phyloP scores from a whole-genome alignment of 1,140 invertebrate species.

The Helicorthomorpha holstii region DNA sequence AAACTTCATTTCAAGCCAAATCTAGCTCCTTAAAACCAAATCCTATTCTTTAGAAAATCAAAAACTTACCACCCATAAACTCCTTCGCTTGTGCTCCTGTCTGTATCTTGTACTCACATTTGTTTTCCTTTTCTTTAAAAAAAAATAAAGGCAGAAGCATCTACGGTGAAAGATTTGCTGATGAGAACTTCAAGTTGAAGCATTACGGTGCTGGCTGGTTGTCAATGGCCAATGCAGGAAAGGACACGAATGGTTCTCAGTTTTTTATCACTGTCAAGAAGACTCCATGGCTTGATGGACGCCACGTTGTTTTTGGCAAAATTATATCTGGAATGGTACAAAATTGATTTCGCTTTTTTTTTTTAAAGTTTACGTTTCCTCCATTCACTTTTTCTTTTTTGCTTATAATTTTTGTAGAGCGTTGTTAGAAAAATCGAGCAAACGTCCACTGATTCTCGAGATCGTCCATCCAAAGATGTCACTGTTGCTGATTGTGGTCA shows the following conservation, averaged over 20 bases:
- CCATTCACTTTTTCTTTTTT: too few relatives aligned
- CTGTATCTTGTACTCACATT: too few relatives aligned
- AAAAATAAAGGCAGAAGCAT: slow-evolving; percentile 72
- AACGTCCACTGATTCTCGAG: slow-evolving; percentile 51
- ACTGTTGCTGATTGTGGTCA: slow-evolving; percentile 50
- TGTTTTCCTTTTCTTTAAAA: too few relatives aligned
- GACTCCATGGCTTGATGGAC: slow-evolving; percentile 86
- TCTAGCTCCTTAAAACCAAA: too few relatives aligned
- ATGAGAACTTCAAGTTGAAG: slow-evolving; percentile 85
- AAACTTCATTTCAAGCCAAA: too few relatives aligned
- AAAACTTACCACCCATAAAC: too few relatives aligned
- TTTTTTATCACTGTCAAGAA: slow-evolving; percentile 90
- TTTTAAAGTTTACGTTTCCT: too few relatives aligned
- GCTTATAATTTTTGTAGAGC: slow-evolving; percentile 34
- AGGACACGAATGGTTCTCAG: slow-evolving; percentile 95
- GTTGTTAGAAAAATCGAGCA: slow-evolving; percentile 71
- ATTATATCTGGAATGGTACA: slow-evolving; percentile 69
- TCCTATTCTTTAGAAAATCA: too few relatives aligned
- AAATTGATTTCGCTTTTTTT: too few relatives aligned
- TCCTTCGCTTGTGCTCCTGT: too few relatives aligned
- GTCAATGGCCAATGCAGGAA: slow-evolving; percentile 90
- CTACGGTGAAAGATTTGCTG: slow-evolving; percentile 79
- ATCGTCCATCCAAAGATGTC: slow-evolving; percentile 46
- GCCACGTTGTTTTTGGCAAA: slow-evolving; percentile 40
- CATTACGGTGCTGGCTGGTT: slow-evolving; percentile 38